phyloP scores from a whole-genome alignment of 2,888 invertebrate genomes.

The Tachystola acroxantha region DNA sequence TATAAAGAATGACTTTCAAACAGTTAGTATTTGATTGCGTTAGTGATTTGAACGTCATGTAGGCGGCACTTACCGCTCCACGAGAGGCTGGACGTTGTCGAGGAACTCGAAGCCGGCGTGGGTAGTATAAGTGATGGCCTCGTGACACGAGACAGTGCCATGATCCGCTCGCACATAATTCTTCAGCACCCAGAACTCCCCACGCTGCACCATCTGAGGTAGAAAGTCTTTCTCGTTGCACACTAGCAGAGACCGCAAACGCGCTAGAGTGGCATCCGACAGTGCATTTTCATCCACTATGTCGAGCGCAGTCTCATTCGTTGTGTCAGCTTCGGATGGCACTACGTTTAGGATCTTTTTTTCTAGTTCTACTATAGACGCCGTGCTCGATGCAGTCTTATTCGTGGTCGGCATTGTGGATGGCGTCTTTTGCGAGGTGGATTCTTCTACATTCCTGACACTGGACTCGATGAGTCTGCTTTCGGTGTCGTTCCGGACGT shows the following conservation, averaged over 20 bases:
- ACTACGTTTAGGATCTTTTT: constrained; percentile 50
- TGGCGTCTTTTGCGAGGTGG: constrained; percentile 61
- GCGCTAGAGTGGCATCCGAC: constrained; percentile 49
- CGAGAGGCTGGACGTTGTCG: constrained; percentile 90
- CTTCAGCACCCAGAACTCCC: constrained; percentile 92
- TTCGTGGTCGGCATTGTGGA: constrained; percentile 59
- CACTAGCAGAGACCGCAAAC: constrained; percentile 68
- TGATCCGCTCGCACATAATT: constrained; percentile 89
- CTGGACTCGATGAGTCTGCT: constrained; percentile 35
- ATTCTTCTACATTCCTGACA: constrained; percentile 44
- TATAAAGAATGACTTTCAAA: too few species aligned
- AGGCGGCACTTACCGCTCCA: constrained; percentile 80
- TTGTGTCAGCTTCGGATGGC: constrained; percentile 47
- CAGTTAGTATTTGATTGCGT: too few species aligned
- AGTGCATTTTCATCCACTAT: constrained; percentile 56
- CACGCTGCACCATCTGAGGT: constrained; percentile 82
- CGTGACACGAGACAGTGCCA: constrained; percentile 84
- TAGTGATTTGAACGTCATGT: too few species aligned
- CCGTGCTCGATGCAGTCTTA: constrained; percentile 64
- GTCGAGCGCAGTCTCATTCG: constrained; percentile 49
- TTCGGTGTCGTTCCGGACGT: constrained; percentile 48
- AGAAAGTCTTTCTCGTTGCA: constrained; percentile 82
- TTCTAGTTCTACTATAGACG: constrained; percentile 48
- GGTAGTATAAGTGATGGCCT: constrained; percentile 93
- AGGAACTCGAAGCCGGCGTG: constrained; percentile 95